Evolutionary conservation across 2,113 vertebrate species (phyloP).

Genomic region (Dissostichus mawsoni): DNA sequence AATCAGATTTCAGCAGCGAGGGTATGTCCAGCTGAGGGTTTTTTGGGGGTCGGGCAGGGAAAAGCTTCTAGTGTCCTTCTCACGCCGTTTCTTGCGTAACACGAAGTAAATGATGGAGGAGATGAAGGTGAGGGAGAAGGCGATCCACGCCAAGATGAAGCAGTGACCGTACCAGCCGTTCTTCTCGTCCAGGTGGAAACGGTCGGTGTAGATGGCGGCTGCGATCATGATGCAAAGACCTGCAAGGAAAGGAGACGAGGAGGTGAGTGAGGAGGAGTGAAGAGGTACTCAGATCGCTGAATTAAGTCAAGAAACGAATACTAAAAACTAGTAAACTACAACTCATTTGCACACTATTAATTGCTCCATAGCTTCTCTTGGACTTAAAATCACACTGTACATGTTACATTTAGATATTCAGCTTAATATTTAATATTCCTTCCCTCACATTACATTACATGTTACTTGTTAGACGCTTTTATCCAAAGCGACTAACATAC

Average conservation of each 20-base stretch:
- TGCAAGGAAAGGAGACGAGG: slow-evolving; percentile 57
- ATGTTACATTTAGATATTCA: too few relatives aligned
- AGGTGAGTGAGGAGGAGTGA: background rate
- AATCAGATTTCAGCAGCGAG: slow-evolving; percentile 47
- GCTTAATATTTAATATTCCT: too few relatives aligned
- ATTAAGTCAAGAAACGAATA: too few relatives aligned
- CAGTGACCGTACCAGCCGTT: slow-evolving; percentile 87
- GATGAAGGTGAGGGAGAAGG: slow-evolving; percentile 91
- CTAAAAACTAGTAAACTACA: too few relatives aligned
- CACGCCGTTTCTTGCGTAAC: slow-evolving; percentile 91
- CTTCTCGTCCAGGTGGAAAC: slow-evolving; percentile 75
- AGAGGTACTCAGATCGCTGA: too few relatives aligned
- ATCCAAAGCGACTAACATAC: too few relatives aligned
- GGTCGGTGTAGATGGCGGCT: slow-evolving; percentile 94
- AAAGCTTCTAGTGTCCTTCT: slow-evolving; percentile 51
- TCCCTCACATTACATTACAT: too few relatives aligned
- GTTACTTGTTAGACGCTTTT: too few relatives aligned
- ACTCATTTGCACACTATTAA: too few relatives aligned
- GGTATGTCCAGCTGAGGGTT: slow-evolving; percentile 33
- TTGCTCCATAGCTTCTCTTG: too few relatives aligned
- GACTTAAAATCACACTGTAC: too few relatives aligned
- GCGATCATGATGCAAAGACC: slow-evolving; percentile 96
- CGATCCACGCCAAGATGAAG: slow-evolving; percentile 94
- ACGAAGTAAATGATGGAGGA: slow-evolving; percentile 93
- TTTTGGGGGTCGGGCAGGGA: slow-evolving; percentile 21